Base-by-base conservation (phyloP, 2,797 vertebrate species). In the Chaetodon trifasciatus region DNA sequence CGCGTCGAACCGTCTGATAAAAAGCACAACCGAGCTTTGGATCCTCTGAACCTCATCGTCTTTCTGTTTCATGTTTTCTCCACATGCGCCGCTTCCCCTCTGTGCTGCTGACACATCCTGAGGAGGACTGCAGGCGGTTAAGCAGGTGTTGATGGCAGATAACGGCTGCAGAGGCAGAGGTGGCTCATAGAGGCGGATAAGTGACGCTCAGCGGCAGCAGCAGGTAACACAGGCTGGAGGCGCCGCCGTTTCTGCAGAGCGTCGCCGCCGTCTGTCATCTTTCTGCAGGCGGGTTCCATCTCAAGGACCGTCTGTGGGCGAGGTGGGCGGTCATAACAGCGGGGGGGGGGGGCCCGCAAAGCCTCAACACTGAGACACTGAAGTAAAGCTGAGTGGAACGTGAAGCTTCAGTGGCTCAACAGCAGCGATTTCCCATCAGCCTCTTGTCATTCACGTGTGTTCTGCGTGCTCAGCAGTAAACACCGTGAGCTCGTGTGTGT, bases 141-240 rank as follows among this genome's bases (percentile, higher is more conserved):
- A 42, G 47, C 79, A 74, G 76, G 63, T 79, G 78, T 6, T 21
- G 83, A 50, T 74, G 79, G 73, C 86, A 78, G 86, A 78, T 47
- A 75, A 24, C 82, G 61, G 82, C 74, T 74, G 77, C 86, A 76
- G 60, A 74, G 68, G 40, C 52, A 5, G 56, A 67, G 66, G 47
- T 21, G 9, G 69, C 79, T 65, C 67, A 32, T 66, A 6, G 53
- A 58, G 44, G 7, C 74, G 60, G 63, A 76, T 66, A 47, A 17
- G 42, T 57, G 78, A 69, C 37, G 76, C 19, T 77, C 28, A 6
- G 66, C 37, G 63, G 77, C 2, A 75, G 76, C 74, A 53, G 74
- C 78, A 76, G 86, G 70, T 61, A n/a, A 64, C 8, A 5, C 42
- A 16, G 61, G 11, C 69, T 17, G 55, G 60, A 6, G 2, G 66